Evolutionary conservation across 1,140 invertebrate genomes (phyloP), one percentile per base, ranked within the genome.

Genomic region (Meloidogyne floridensis): DNA sequence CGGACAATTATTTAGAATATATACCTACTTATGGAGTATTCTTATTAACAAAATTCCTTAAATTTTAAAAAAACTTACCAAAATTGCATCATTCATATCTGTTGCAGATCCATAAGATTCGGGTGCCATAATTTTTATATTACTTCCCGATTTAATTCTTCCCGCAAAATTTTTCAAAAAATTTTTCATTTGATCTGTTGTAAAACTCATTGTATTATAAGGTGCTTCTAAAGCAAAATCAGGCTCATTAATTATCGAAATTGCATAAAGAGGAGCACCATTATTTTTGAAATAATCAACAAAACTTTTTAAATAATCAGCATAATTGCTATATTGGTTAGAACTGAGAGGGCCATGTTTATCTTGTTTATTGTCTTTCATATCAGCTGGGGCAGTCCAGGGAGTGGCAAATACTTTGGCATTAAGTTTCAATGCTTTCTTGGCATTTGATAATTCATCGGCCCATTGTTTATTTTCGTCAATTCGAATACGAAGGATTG

Each of bases 321-420:
- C 71, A 72, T 72, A 72, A 11, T 42, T 4, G 13, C 10, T 47
- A 11, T 9, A 13, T 10, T 9, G 71, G 11, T 3, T 10, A 42
- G 71, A 10, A 10, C 71, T 10, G 9, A 11, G 43, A 11, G 9
- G 11, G 32, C 13, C 71, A 32, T 0, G 20, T 43, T 32, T 3
- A 32, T 20, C 10, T 20, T 72, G 9, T 11, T 13, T 11, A 47
- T 72, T 13, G 0, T 3, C 11, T 47, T 72, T 72, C 71, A 72
- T 9, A 11, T 3, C 13, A 7, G 70, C 5, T 1, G 70, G 70
- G 18, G 70, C 18, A 42, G 70, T 2, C 71, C 71, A 72, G 2
- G 71, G 71, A 47, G 71, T 11, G 71, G 32, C 71, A 47, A 72
- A 72, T 47, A 72, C 71, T 10, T 10, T 72, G 8, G 71, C 71